Conservation (phyloP, 2,888 invertebrate species). For the Drosophila austrosaltans region DNA sequence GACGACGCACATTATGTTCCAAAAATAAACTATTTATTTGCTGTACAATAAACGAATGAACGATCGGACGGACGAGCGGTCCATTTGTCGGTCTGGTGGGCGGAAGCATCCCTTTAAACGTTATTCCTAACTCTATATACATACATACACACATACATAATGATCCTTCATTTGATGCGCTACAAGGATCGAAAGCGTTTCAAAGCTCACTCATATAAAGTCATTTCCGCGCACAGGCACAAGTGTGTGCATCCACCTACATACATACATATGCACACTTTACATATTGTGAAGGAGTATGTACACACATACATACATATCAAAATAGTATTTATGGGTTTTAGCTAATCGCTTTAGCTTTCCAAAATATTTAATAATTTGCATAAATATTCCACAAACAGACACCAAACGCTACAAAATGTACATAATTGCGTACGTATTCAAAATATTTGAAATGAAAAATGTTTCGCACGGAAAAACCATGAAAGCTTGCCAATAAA, state of each 20-base stretch:
- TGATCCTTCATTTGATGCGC: not conserved
- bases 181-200: too few species aligned
- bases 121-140: not conserved
- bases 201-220: not conserved
- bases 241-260: too few species aligned
- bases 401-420: not conserved
- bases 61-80: not conserved
- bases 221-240: too few species aligned
- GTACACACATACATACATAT: conserved; percentile 19
- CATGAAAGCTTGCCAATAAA: conserved; percentile 74
- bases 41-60: conserved; percentile 5
- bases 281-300: conserved; percentile 2
- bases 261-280: not conserved
- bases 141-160: not conserved
- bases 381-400: conserved; percentile 60
- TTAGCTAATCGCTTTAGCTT: conserved; percentile 12
- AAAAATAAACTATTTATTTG: conserved; percentile 58
- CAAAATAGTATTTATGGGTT: conserved; percentile 6
- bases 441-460: conserved; percentile 44
- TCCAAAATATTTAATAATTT: conserved; percentile 68
- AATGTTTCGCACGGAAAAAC: conserved; percentile 71
- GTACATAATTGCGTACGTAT: conserved; percentile 31
- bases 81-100: too few species aligned
- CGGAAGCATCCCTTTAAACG: not conserved
- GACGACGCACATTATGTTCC: conserved; percentile 73